Percentiles rank a stretch among this genome's conserved stretches.
Conservation (phyloP, 2,888 invertebrate genomes). For the Heliconius erato region DNA sequence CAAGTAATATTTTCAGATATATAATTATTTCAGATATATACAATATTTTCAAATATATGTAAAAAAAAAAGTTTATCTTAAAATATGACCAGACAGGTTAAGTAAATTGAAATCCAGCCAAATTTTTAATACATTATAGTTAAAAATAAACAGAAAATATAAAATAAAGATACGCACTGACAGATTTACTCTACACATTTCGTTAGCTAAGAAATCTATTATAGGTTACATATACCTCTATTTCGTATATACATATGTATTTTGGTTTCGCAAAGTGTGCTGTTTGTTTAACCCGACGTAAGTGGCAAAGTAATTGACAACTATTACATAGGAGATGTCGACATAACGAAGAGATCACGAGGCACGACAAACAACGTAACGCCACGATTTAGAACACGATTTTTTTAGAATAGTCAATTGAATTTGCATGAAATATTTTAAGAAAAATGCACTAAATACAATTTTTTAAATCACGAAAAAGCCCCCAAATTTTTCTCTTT, state of each 20-base stretch:
- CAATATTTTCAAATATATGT: too few relatives aligned
- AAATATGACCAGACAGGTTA: too few relatives aligned
- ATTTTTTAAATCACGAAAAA: not conserved
- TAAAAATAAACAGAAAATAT: not conserved
- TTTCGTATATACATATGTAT: constrained; percentile 37
- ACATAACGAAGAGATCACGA: constrained; percentile 68
- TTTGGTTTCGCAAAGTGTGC: constrained; percentile 27
- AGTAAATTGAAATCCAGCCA: too few relatives aligned
- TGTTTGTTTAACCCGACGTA: constrained; percentile 49
- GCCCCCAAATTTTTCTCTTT: too few relatives aligned
- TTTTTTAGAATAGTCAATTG: constrained; percentile 18
- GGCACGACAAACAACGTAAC: constrained; percentile 55
- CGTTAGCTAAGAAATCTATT: not conserved
- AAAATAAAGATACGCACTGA: not conserved
- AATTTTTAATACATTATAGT: not conserved
- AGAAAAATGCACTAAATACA: not conserved
- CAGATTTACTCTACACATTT: not conserved
- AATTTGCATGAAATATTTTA: constrained; percentile 1
- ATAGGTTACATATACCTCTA: too few relatives aligned
- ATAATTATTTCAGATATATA: too few relatives aligned
- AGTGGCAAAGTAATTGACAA: constrained; percentile 50
- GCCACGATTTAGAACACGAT: constrained; percentile 21
- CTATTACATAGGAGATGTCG: constrained; percentile 52
- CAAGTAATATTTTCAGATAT: too few relatives aligned
- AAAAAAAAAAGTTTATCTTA: too few relatives aligned